Percentiles rank a stretch among this genome's conserved stretches.
Conservation (phyloP, 2,113 vertebrate genomes). For the Capricornis sumatraensis region DNA sequence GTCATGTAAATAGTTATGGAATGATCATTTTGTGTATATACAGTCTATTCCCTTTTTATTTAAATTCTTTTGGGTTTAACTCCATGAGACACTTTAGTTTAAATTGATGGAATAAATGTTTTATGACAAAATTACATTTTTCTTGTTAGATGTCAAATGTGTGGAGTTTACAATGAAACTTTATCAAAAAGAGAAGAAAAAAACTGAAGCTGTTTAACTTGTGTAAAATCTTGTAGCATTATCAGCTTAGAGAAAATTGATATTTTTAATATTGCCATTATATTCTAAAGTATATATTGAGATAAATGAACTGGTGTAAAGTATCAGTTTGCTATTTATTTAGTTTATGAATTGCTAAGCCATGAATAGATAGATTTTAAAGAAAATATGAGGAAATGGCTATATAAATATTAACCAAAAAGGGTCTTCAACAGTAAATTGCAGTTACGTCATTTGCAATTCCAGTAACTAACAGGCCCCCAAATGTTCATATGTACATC, state of each 20-base stretch:
- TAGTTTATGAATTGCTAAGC: conserved; percentile 79
- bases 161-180: conserved; percentile 73
- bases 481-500: conserved; percentile 34
- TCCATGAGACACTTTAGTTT: conserved; percentile 78
- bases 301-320: conserved; percentile 76
- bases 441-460: conserved; percentile 54
- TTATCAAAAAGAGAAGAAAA: conserved; percentile 48
- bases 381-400: conserved; percentile 71
- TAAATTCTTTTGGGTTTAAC: conserved; percentile 79
- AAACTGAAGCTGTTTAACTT: conserved; percentile 73
- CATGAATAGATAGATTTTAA: conserved; percentile 73
- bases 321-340: conserved; percentile 77
- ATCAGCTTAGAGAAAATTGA: conserved; percentile 74
- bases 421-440: conserved; percentile 55
- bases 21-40: conserved; percentile 81
- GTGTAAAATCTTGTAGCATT: conserved; percentile 79
- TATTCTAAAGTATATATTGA: conserved; percentile 80
- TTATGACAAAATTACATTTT: conserved; percentile 74
- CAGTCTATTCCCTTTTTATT: conserved; percentile 79
- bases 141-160: conserved; percentile 76
- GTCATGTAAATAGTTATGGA: conserved; percentile 83
- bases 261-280: conserved; percentile 81
- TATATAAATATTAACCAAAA: conserved; percentile 69
- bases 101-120: conserved; percentile 78
- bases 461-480: conserved; percentile 59